phyloP scores from a whole-genome alignment of 2,888 invertebrate species.

The Heliconius ismenius region DNA sequence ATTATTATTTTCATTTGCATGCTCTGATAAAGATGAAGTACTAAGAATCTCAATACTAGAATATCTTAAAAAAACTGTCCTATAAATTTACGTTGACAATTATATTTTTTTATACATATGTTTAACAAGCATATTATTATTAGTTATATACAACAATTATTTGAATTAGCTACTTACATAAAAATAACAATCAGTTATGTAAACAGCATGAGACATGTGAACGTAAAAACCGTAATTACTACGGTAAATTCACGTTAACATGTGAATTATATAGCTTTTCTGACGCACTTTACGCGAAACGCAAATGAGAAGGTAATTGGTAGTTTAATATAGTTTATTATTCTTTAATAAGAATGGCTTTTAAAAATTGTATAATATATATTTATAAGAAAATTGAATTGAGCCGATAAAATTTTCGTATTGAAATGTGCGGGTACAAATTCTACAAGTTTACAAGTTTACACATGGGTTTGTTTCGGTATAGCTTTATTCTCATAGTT shows the following conservation, averaged over 20 bases:
- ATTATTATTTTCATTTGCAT: no score
- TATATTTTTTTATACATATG: not conserved
- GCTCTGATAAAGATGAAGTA: no score
- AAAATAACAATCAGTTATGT: not conserved
- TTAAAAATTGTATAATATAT: not conserved
- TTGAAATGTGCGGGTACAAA: not conserved
- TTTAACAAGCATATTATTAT: not conserved
- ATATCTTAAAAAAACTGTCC: no score
- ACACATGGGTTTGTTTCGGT: no score
- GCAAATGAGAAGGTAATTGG: not conserved
- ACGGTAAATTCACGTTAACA: constrained; percentile 10
- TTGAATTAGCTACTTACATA: not conserved
- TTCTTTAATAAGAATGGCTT: not conserved
- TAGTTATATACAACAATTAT: not conserved
- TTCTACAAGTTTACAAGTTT: no score
- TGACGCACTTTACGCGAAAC: not conserved
- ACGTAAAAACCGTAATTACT: constrained; percentile 16
- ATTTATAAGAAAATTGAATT: not conserved
- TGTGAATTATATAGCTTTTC: constrained; percentile 1
- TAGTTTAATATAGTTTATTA: not conserved
- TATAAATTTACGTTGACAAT: no score
- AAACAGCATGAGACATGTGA: constrained; percentile 10
- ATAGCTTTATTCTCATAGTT: no score
- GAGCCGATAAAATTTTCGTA: not conserved
- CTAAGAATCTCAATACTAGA: no score